Conservation (phyloP, 1,140 invertebrate genomes). For the Mactra quadrangularis region DNA sequence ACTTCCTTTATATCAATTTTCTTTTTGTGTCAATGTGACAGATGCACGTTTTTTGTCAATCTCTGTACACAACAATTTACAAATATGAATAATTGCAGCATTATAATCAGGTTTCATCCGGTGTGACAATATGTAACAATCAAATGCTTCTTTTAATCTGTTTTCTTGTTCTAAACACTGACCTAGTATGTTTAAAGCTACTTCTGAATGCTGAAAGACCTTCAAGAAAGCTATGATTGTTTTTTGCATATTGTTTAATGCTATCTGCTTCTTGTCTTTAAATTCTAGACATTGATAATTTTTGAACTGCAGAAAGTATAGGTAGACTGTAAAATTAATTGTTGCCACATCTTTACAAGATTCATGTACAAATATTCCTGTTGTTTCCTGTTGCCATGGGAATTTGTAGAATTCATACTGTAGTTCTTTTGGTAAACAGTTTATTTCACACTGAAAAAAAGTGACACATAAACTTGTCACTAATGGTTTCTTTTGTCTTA, state of each 20-base stretch:
- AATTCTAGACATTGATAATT: not conserved
- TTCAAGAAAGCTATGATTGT: not conserved
- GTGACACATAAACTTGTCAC: slow-evolving; percentile 1
- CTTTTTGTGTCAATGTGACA: too few relatives aligned
- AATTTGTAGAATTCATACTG: slow-evolving; percentile 5
- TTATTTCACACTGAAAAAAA: not conserved
- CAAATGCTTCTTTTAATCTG: not conserved
- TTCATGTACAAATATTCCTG: too few relatives aligned
- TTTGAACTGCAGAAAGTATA: slow-evolving; percentile 6
- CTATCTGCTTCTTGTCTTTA: not conserved
- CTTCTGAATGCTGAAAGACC: not conserved
- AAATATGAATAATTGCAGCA: not conserved
- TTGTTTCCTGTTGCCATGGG: too few relatives aligned
- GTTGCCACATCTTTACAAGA: too few relatives aligned
- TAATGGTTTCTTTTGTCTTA: too few relatives aligned
- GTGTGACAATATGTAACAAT: not conserved
- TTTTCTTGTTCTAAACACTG: not conserved
- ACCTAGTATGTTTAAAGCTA: not conserved
- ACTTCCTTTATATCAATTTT: too few relatives aligned
- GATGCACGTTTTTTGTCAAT: too few relatives aligned
- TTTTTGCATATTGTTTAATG: not conserved
- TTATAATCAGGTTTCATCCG: not conserved
- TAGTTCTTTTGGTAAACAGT: slow-evolving; percentile 13
- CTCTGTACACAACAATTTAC: too few relatives aligned
- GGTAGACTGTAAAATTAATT: too few relatives aligned